Percentiles rank a stretch among this genome's conserved stretches.
These are phyloP conservation scores for Leuciscus waleckii DNA, from an alignment of 2,797 vertebrate genomes.

Conservation along the genomic window DNA sequence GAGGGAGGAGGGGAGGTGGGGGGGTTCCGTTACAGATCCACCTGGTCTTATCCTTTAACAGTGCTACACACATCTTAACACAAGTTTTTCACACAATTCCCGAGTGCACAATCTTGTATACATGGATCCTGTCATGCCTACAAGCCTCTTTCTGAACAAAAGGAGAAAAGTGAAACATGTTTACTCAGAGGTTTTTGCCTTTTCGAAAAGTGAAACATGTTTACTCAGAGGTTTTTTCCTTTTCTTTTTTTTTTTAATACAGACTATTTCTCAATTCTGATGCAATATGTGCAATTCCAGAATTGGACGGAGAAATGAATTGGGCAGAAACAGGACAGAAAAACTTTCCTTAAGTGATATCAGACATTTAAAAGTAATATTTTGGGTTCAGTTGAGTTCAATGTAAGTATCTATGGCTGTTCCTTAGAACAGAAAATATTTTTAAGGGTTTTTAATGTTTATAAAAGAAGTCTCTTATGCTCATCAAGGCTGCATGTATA, in stretches of 20 bases:
- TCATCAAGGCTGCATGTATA: background rate
- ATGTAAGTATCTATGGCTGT: background rate
- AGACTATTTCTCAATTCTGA: constrained; percentile 25
- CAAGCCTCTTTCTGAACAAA: constrained; percentile 3
- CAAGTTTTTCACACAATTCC: background rate
- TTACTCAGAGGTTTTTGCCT: background rate
- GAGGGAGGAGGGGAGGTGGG: background rate
- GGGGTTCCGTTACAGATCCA: background rate
- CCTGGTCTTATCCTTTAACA: background rate
- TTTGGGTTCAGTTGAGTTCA: background rate
- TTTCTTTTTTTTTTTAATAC: background rate
- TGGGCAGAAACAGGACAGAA: background rate
- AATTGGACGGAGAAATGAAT: constrained; percentile 7
- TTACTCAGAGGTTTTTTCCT: background rate
- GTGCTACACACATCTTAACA: background rate
- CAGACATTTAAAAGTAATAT: background rate
- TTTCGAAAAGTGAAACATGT: background rate
- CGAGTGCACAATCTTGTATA: background rate
- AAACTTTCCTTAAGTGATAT: background rate
- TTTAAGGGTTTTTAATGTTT: background rate
- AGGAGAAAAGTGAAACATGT: background rate
- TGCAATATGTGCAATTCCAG: constrained; percentile 19
- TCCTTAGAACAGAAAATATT: background rate
- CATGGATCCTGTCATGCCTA: background rate
- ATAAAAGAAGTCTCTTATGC: background rate